A percentile compares a stretch with the other conserved stretches of the same genome.
Conservation (phyloP, 2,888 invertebrate species). For the Carcina quercana region DNA sequence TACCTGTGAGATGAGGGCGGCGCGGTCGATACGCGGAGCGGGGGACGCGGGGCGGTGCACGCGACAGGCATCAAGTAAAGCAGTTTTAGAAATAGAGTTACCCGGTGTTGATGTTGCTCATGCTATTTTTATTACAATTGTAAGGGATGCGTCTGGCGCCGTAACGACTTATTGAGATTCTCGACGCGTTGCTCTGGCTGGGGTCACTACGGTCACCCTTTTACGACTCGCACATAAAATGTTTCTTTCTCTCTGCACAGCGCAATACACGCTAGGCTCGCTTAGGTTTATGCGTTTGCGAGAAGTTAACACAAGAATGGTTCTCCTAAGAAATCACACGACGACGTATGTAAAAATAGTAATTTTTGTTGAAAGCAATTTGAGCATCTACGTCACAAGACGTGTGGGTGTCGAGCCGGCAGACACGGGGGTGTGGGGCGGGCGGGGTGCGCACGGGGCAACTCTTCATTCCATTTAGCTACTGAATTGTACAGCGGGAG, state of each 20-base stretch:
- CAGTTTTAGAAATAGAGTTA: constrained; percentile 67
- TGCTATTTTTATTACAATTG: constrained; percentile 37
- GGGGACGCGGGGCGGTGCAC: constrained; percentile 34
- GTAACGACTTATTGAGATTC: constrained; percentile 23
- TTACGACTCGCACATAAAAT: constrained; percentile 3
- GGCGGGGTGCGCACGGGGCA: constrained; percentile 41
- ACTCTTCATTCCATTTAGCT: constrained; percentile 70
- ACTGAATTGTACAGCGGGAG: constrained; percentile 66
- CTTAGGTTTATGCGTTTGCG: too few species aligned
- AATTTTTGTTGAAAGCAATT: constrained; percentile 26
- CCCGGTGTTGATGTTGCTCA: constrained; percentile 55
- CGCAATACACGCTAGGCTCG: too few species aligned
- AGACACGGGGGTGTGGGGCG: constrained; percentile 41
- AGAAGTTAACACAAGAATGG: background rate
- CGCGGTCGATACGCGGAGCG: constrained; percentile 61
- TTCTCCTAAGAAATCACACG: too few species aligned
- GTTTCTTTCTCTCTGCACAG: constrained; percentile 6
- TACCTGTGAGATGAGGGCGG: constrained; percentile 60
- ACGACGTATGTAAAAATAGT: constrained; percentile 2
- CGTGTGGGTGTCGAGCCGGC: constrained; percentile 48
- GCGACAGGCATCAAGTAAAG: constrained; percentile 54
- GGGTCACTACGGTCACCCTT: constrained; percentile 12
- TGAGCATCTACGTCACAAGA: constrained; percentile 47
- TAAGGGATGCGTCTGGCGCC: constrained; percentile 16
- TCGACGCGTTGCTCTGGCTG: constrained; percentile 6